phyloP scores from a whole-genome alignment of 2,113 vertebrate genomes.

The Irena cyanogastra region DNA sequence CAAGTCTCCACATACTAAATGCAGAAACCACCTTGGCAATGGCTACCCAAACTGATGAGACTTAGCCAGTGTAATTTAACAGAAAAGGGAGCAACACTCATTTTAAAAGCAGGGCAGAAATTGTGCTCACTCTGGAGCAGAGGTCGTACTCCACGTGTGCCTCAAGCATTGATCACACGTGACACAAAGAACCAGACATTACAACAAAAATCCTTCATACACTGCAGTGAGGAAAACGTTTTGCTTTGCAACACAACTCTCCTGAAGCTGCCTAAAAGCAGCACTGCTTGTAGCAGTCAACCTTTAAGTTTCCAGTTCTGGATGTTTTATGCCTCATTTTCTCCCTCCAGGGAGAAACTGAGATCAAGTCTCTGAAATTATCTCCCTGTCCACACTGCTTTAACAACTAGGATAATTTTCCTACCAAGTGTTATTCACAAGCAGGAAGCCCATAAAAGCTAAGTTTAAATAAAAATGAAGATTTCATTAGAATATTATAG shows the following conservation, averaged over 20 bases:
- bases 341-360: background rate
- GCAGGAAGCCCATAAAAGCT: background rate
- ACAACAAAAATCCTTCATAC: background rate
- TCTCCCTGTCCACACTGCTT: background rate
- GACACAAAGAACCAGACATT: background rate
- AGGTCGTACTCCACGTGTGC: background rate
- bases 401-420: background rate
- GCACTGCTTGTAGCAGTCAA: background rate
- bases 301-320: background rate
- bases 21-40: background rate
- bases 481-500: background rate
- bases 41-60: background rate
- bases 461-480: constrained; percentile 13
- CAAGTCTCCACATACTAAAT: background rate
- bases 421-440: background rate
- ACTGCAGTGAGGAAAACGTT: background rate
- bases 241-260: background rate
- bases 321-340: background rate
- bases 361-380: background rate
- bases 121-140: background rate
- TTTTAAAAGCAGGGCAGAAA: background rate
- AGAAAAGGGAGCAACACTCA: background rate
- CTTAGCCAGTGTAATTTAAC: background rate
- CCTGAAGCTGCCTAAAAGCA: background rate
- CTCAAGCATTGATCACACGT: background rate